A percentile compares a stretch with the other conserved stretches of the same genome.
Conservation (phyloP, 2,888 invertebrate species). For the Phorcus lineatus region DNA sequence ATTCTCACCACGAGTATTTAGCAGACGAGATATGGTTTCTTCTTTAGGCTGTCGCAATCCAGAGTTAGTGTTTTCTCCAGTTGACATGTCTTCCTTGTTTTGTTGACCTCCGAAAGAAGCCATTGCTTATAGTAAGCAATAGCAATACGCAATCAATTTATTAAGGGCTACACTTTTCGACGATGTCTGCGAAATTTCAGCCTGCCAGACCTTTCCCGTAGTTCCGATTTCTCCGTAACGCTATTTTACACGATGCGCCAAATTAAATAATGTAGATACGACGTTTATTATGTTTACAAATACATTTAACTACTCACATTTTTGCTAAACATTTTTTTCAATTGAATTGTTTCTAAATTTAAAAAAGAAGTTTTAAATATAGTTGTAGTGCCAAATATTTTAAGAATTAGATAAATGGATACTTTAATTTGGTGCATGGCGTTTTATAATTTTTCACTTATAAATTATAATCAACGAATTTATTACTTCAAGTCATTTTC, state of each 20-base stretch:
- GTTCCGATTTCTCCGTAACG: slow-evolving; percentile 10
- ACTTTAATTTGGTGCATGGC: too few relatives aligned
- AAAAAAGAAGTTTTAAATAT: too few relatives aligned
- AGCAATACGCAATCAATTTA: not conserved
- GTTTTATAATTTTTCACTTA: too few relatives aligned
- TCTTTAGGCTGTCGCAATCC: slow-evolving; percentile 11
- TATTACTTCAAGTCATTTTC: too few relatives aligned
- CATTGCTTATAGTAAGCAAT: not conserved
- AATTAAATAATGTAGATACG: too few relatives aligned
- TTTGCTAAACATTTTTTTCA: too few relatives aligned
- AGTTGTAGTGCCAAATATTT: too few relatives aligned
- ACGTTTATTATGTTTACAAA: too few relatives aligned
- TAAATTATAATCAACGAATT: too few relatives aligned
- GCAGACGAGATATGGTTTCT: slow-evolving; percentile 17
- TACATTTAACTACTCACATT: too few relatives aligned
- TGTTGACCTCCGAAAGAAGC: slow-evolving; percentile 18
- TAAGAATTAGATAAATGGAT: too few relatives aligned
- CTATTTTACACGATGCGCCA: not conserved
- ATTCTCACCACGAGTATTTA: slow-evolving; percentile 8
- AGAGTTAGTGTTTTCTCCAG: not conserved
- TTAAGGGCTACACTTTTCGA: not conserved
- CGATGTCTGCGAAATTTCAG: not conserved
- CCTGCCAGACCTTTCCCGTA: not conserved
- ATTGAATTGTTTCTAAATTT: too few relatives aligned
- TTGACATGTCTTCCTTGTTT: slow-evolving; percentile 5